phyloP scores from a whole-genome alignment of 2,888 invertebrate genomes.

The Taenaris catops region DNA sequence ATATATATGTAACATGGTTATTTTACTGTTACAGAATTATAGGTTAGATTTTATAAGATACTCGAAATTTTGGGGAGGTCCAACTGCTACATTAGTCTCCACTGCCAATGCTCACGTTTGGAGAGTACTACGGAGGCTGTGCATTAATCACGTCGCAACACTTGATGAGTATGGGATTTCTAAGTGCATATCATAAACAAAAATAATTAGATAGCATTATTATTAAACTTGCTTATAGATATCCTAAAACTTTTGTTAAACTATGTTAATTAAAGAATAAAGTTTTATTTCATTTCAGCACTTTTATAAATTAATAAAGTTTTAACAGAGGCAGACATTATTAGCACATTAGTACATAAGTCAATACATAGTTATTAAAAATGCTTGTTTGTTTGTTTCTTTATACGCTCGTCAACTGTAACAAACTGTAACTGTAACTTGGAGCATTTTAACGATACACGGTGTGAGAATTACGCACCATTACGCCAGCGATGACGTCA shows the following conservation, averaged over 20 bases:
- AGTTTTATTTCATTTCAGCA: neutral
- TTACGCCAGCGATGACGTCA: too few species aligned
- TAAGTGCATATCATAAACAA: neutral
- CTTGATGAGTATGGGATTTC: constrained; percentile 82
- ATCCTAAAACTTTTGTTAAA: too few species aligned
- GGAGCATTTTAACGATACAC: too few species aligned
- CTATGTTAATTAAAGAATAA: neutral
- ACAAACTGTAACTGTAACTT: too few species aligned
- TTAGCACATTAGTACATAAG: too few species aligned
- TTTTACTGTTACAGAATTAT: too few species aligned
- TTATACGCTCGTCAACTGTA: too few species aligned
- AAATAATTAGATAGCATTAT: neutral
- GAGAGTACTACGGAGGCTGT: constrained; percentile 89
- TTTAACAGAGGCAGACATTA: neutral
- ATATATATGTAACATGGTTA: too few species aligned
- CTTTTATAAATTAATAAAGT: neutral
- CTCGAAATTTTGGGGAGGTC: constrained; percentile 88
- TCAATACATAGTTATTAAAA: too few species aligned
- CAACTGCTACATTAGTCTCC: constrained; percentile 88
- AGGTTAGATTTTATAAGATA: constrained; percentile 84
- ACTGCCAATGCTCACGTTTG: constrained; percentile 81
- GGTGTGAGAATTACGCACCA: too few species aligned
- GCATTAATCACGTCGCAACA: constrained; percentile 70
- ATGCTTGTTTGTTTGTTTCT: too few species aligned
- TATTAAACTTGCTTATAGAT: neutral